Conservation (phyloP, 2,888 invertebrate species). For the Limnephilus auricula region DNA sequence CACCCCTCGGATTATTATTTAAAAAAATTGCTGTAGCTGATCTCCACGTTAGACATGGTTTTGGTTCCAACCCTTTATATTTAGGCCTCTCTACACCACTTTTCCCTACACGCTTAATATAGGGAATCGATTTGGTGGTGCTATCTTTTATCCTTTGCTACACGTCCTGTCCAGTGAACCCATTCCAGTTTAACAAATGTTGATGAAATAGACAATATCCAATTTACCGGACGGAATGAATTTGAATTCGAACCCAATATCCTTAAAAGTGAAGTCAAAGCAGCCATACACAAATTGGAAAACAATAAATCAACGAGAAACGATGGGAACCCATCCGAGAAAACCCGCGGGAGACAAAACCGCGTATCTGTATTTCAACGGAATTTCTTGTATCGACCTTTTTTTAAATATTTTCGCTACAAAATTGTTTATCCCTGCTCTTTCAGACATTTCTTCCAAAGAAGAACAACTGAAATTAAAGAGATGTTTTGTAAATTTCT, state of each 20-base stretch:
- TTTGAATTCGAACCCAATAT: background rate
- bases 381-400: background rate
- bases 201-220: background rate
- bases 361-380: background rate
- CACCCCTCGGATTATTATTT: too few species aligned
- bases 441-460: background rate
- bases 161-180: background rate
- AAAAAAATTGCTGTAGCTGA: too few species aligned
- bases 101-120: too few species aligned
- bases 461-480: background rate
- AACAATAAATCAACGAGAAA: background rate
- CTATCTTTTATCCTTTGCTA: background rate
- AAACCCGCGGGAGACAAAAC: background rate
- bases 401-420: background rate
- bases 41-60: too few species aligned
- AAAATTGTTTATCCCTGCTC: background rate
- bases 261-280: slow-evolving; percentile 21
- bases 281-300: background rate
- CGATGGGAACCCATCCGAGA: background rate
- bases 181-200: background rate
- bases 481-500: too few species aligned
- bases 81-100: too few species aligned
- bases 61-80: too few species aligned
- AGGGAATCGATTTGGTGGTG: background rate
- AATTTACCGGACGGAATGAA: background rate